Evolutionary conservation across 2,113 vertebrate genomes (phyloP), one percentile per base, ranked within the genome.

Genomic region (Hypocryptadius cinnamomeus): DNA sequence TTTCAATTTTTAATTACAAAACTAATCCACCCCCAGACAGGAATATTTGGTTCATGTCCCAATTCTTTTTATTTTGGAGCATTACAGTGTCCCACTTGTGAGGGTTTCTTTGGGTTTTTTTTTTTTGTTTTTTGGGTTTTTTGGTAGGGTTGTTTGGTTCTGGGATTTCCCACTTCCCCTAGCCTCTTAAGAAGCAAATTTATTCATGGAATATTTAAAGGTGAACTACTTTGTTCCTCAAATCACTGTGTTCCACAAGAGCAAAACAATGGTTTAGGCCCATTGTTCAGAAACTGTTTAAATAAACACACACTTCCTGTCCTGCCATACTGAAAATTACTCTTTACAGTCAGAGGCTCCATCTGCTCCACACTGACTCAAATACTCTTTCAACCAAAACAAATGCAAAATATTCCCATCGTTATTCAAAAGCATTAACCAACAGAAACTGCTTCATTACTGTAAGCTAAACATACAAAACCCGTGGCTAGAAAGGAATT

Each of bases 231-330:
- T 89, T 89, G 83, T 80, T 10, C 21, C 27, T 80, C 59, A 61
- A 73, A 65, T 42, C 63, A 64, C 28, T 17, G 7, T 51, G 13
- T 6, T 87, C 13, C 48, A 82, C 31, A 61, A 68, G 17, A 61
- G 21, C 17, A 64, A 87, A 94, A 74, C 66, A 90, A 61, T 37
- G 23, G 11, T 53, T 92, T 61, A 56, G 71, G 31, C 15, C 53
- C 28, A 53, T 65, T 95, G 72, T 78, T 94, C 48, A 72, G 45
- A 11, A 56, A 11, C 3, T 7, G 4, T 42, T 45, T 37, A 85
- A 93, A 90, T 76, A 66, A 94, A 60, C 57, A 90, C 66, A 53
- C 10, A 53, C 31, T 83, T 92, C 91, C 91, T 83, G 59, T 87
- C 79, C 85, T 87, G 79, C 66, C 39, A 31, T 39, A 85, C 71